These are phyloP conservation scores for Nesoenas mayeri DNA, from an alignment of 2,113 vertebrate species.

Conservation along the genomic window DNA sequence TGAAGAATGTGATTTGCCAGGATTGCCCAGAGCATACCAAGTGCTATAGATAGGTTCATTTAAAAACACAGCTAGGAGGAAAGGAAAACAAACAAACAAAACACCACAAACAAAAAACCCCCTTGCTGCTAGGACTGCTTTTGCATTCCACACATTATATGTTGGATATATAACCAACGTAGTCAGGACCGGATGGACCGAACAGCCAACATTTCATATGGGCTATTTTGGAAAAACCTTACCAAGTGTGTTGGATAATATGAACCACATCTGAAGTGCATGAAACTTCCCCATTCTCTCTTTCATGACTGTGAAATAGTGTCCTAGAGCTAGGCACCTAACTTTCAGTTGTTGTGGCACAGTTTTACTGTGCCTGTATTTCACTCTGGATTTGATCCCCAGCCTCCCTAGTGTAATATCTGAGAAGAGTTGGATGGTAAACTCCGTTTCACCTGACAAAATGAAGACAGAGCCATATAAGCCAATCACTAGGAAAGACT, in stretches of 20 bases:
- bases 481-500: background rate
- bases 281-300: background rate
- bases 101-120: background rate
- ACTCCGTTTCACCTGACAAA: background rate
- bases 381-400: background rate
- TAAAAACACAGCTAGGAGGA: background rate
- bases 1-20: background rate
- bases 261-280: background rate
- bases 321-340: background rate
- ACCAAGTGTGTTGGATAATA: background rate
- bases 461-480: background rate
- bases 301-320: background rate
- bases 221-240: background rate
- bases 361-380: background rate
- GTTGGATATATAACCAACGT: background rate
- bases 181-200: background rate
- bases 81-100: background rate
- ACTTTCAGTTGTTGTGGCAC: background rate
- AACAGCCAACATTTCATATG: background rate
- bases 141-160: background rate
- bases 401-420: background rate
- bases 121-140: background rate
- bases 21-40: background rate
- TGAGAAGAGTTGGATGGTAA: background rate
- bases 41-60: background rate